Conservation (phyloP, 23 tunicate genomes). For the Diplosoma virens region DNA sequence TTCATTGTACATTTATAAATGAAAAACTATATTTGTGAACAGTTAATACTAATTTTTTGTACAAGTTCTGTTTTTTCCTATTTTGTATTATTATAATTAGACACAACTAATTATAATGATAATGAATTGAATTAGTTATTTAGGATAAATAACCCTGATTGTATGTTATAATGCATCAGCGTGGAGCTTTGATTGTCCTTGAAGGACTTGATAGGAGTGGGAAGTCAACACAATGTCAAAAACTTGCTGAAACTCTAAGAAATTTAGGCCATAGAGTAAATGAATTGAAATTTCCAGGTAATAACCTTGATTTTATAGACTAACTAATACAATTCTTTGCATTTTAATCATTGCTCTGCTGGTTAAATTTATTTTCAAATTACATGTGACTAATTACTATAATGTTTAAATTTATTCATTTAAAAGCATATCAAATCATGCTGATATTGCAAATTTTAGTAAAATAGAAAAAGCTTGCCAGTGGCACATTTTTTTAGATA, state of each 20-base stretch:
- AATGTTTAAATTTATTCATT: not conserved
- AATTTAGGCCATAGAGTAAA: constrained; percentile 39
- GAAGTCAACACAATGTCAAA: constrained; percentile 91
- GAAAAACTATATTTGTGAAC: too few species aligned
- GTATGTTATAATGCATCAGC: constrained; percentile 19
- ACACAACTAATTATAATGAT: too few species aligned
- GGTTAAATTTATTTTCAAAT: not conserved
- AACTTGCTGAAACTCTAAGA: constrained; percentile 35
- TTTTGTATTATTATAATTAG: too few species aligned
- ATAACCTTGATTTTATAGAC: not conserved
- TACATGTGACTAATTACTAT: not conserved
- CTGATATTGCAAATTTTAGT: too few species aligned
- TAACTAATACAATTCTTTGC: not conserved
- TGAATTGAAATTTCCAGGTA: constrained; percentile 64
- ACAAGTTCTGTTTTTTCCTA: too few species aligned
- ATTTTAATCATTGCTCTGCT: not conserved
- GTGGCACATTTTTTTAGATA: not conserved
- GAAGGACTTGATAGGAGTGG: constrained; percentile 98
- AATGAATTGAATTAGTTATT: too few species aligned
- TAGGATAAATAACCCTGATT: too few species aligned
- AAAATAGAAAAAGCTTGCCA: not conserved
- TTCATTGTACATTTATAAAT: too few species aligned
- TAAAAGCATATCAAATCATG: not conserved
- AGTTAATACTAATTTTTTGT: too few species aligned
- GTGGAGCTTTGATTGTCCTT: constrained; percentile 91